Evolutionary conservation across 2,797 vertebrate species (phyloP), one percentile per base, ranked within the genome.

Genomic region (Aplochiton taeniatus): DNA sequence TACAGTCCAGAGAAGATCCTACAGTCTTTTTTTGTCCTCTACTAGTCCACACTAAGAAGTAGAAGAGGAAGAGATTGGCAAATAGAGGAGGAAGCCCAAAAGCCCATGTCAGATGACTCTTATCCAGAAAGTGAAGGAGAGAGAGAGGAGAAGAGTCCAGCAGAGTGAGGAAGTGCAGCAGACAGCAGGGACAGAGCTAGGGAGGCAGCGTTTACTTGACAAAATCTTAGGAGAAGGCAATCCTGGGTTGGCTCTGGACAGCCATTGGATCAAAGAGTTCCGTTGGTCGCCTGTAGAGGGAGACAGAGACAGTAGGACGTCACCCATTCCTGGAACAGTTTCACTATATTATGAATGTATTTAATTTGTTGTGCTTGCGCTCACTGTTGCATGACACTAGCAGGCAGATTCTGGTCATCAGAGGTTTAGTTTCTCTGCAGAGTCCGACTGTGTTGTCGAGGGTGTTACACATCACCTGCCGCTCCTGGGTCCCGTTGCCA

Each of bases 401-500:
- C 41, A 87, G 90, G 89, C 97, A 99, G 61, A 75, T 58, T 50
- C 90, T 91, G 16, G 82, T 72, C 0, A 75, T 92, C 72, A 94
- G 90, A 0, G 96, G 97, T 58, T 85, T 93, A 0, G 73, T 85
- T 1, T 91, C 85, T 16, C 71, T 91, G 75, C 98, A 99, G 76
- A 93, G 80, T 16, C 89, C 93, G 0, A 92, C 62, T 19, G 71
- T 85, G 18, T 94, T 93, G 19, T 93, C 93, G 0, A 80, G 81
- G 8, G 91, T 92, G 4, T 90, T 91, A 84, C 98, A 99, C 44
- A 93, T 89, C 1, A 96, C 94, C 1, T 94, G 94, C 6, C 97
- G 92, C 50, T 97, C 95, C 87, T 96, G 95, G 0, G 94, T 96
- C 53, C 98, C 98, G 0, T 98, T 96, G 63, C 95, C 95, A 76